phyloP scores from a whole-genome alignment of 2,113 vertebrate species.

The Acanthochromis polyacanthus region DNA sequence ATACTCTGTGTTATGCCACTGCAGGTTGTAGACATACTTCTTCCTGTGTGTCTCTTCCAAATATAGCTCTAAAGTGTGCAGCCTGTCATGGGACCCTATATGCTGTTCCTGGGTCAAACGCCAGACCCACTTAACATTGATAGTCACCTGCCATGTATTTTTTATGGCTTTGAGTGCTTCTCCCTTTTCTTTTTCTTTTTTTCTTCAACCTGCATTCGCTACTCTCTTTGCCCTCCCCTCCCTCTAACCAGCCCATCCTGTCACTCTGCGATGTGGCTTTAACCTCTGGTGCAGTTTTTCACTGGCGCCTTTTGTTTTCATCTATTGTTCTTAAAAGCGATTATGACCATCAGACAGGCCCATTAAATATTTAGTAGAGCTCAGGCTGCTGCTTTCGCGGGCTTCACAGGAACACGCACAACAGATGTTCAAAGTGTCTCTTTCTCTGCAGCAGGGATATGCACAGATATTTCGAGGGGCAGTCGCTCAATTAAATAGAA shows the following conservation, averaged over 20 bases:
- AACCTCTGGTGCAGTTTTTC: slow-evolving; percentile 47
- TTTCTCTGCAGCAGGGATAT: slow-evolving; percentile 14
- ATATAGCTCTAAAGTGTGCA: slow-evolving; percentile 48
- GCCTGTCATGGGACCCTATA: slow-evolving; percentile 30
- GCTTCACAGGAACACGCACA: slow-evolving; percentile 56
- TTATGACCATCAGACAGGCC: slow-evolving; percentile 78
- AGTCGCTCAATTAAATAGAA: slow-evolving; percentile 47
- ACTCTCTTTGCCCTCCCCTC: not conserved
- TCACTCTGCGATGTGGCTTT: slow-evolving; percentile 56
- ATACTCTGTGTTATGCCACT: not conserved
- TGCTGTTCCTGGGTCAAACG: slow-evolving; percentile 51
- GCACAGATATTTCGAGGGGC: slow-evolving; percentile 35
- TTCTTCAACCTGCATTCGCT: not conserved
- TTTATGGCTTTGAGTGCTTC: slow-evolving; percentile 55
- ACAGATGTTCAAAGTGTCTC: slow-evolving; percentile 65
- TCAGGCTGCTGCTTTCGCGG: slow-evolving; percentile 46
- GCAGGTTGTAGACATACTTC: not conserved
- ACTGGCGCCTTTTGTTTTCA: slow-evolving; percentile 69
- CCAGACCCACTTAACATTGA: slow-evolving; percentile 51
- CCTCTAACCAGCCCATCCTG: slow-evolving; percentile 29
- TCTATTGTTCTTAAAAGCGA: slow-evolving; percentile 78
- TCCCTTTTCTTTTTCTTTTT: slow-evolving; percentile 1
- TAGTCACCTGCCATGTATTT: slow-evolving; percentile 66
- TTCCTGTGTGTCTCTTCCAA: not conserved
- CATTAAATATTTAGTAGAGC: slow-evolving; percentile 80